phyloP scores from a whole-genome alignment of 1,140 invertebrate genomes.

The Micrasema longulum region DNA sequence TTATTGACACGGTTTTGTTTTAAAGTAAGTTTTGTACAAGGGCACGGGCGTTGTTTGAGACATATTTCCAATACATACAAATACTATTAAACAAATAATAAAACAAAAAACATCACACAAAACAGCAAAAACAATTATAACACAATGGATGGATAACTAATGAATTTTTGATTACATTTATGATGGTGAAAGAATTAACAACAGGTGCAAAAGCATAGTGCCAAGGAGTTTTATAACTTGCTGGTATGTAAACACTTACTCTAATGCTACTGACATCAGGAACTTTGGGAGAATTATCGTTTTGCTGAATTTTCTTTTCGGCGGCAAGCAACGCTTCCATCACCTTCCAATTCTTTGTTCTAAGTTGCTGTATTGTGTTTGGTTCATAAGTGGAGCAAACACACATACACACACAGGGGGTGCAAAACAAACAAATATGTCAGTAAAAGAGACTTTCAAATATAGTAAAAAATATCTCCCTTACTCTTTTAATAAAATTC shows the following conservation, averaged over 20 bases:
- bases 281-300: slow-evolving; percentile 63
- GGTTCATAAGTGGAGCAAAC: neutral
- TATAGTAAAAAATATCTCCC: neutral
- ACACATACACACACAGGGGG: slow-evolving; percentile 39
- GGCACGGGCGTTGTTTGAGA: too few species aligned
- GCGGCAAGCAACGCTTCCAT: slow-evolving; percentile 85
- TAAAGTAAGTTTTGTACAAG: too few species aligned
- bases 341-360: slow-evolving; percentile 89
- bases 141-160: too few species aligned
- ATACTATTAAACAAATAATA: too few species aligned
- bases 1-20: too few species aligned
- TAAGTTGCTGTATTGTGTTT: slow-evolving; percentile 75
- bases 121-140: too few species aligned
- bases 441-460: slow-evolving; percentile 15
- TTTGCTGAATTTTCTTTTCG: slow-evolving; percentile 70
- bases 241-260: slow-evolving; percentile 58
- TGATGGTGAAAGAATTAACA: too few species aligned
- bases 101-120: too few species aligned
- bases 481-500: neutral
- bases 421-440: slow-evolving; percentile 42
- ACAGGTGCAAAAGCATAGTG: too few species aligned
- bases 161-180: too few species aligned
- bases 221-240: neutral
- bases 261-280: slow-evolving; percentile 61
- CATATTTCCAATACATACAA: too few species aligned